Percentiles rank a stretch among this genome's conserved stretches.
phyloP scores from a whole-genome alignment of 2,113 vertebrate genomes.

The Sceloporus undulatus region DNA sequence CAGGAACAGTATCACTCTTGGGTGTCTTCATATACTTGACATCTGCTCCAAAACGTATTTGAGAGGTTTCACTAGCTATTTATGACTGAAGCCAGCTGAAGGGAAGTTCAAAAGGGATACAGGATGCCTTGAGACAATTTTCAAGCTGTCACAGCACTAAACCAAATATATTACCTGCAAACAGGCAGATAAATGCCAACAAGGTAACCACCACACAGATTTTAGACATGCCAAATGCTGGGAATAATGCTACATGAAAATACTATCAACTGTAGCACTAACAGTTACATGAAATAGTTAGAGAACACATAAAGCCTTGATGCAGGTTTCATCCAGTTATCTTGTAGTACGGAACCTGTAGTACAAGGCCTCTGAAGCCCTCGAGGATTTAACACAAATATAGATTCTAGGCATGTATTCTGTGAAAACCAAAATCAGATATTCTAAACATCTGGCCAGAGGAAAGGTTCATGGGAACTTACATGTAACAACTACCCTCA shows the following conservation, averaged over 20 bases:
- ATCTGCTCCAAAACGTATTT: background rate
- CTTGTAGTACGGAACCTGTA: background rate
- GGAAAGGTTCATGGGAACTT: background rate
- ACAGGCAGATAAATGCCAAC: background rate
- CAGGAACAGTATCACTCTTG: conserved; percentile 10
- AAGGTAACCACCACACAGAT: background rate
- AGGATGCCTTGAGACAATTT: conserved; percentile 14
- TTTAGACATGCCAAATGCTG: background rate
- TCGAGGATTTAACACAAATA: background rate
- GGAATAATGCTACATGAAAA: background rate
- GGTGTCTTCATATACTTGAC: background rate
- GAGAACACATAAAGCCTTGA: background rate
- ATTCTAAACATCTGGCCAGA: background rate
- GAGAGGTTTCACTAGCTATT: conserved; percentile 1
- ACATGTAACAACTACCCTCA: background rate
- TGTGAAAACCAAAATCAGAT: background rate
- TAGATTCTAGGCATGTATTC: background rate
- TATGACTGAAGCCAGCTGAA: conserved; percentile 21
- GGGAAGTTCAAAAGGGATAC: conserved; percentile 32
- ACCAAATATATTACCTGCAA: background rate
- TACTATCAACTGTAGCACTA: background rate
- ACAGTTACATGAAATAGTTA: background rate
- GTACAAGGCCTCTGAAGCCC: background rate
- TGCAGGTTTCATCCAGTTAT: background rate
- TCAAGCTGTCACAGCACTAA: background rate